Percentiles rank a stretch among this genome's conserved stretches.
phyloP scores from a whole-genome alignment of 1,140 invertebrate species.

The Varroa destructor region DNA sequence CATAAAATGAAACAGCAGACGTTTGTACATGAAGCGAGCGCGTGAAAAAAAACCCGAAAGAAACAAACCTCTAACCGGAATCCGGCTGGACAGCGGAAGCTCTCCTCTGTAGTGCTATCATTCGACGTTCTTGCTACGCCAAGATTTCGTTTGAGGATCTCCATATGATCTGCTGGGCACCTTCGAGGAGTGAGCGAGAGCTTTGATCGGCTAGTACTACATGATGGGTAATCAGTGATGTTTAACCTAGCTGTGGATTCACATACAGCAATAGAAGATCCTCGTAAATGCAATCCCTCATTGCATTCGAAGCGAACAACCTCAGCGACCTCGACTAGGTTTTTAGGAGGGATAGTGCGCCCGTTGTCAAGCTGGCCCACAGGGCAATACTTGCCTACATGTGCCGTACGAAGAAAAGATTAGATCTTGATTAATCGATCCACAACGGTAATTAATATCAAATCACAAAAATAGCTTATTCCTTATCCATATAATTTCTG shows the following conservation, averaged over 20 bases:
- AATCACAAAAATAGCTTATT: too few species aligned
- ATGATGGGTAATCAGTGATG: slow-evolving; percentile 7
- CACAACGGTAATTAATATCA: too few species aligned
- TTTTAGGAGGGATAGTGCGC: neutral
- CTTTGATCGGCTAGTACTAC: neutral
- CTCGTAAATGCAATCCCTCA: slow-evolving; percentile 2
- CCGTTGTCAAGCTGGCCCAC: neutral
- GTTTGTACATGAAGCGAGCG: neutral
- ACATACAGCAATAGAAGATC: neutral
- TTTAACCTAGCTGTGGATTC: neutral
- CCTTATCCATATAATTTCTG: too few species aligned
- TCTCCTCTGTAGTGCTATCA: neutral
- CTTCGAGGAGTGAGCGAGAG: neutral
- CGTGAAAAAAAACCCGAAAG: too few species aligned
- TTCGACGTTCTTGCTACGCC: neutral
- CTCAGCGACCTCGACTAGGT: neutral
- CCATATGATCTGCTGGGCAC: neutral
- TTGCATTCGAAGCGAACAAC: slow-evolving; percentile 12
- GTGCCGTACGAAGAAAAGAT: too few species aligned
- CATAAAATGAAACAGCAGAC: neutral
- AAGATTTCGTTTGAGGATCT: neutral
- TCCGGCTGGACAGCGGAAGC: slow-evolving; percentile 1
- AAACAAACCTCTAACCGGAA: slow-evolving; percentile 5
- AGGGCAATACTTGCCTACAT: neutral
- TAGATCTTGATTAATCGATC: too few species aligned